Percentiles rank a stretch among this genome's conserved stretches.
Conservation (phyloP, 2,888 invertebrate genomes). For the Pristionchus japonicus region DNA sequence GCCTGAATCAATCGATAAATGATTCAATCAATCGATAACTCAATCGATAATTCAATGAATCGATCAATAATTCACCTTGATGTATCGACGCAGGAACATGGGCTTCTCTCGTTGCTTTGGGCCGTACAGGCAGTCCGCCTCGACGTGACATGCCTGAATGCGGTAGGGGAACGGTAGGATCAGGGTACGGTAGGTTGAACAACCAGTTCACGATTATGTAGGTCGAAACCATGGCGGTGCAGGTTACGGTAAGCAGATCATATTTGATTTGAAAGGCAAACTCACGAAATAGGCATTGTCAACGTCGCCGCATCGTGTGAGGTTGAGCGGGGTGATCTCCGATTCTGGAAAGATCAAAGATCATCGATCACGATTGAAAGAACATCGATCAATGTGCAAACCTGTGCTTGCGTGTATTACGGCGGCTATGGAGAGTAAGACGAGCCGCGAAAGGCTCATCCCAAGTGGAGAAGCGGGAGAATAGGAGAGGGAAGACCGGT, state of each 20-base stretch:
- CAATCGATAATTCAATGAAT: too few relatives aligned
- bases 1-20: too few relatives aligned
- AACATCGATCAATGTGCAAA: not conserved
- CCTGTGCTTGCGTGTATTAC: not conserved
- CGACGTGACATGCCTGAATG: slow-evolving; percentile 13
- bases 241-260: not conserved
- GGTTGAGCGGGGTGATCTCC: not conserved
- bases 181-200: not conserved
- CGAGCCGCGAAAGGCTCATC: not conserved
- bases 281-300: not conserved
- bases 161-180: not conserved
- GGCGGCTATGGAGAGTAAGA: not conserved
- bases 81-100: not conserved
- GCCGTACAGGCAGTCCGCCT: not conserved
- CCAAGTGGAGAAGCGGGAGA: not conserved
- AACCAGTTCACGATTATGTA: too few relatives aligned
- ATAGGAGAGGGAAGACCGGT: not conserved
- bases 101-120: not conserved
- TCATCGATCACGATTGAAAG: not conserved
- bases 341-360: not conserved
- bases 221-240: too few relatives aligned
- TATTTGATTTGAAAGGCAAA: not conserved
- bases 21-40: too few relatives aligned
- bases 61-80: too few relatives aligned
- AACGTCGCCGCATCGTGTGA: not conserved